A percentile compares a stretch with the other conserved stretches of the same genome.
Evolutionary conservation across 2,888 invertebrate genomes (phyloP).

Genomic region (Diplazon laetatorius): DNA sequence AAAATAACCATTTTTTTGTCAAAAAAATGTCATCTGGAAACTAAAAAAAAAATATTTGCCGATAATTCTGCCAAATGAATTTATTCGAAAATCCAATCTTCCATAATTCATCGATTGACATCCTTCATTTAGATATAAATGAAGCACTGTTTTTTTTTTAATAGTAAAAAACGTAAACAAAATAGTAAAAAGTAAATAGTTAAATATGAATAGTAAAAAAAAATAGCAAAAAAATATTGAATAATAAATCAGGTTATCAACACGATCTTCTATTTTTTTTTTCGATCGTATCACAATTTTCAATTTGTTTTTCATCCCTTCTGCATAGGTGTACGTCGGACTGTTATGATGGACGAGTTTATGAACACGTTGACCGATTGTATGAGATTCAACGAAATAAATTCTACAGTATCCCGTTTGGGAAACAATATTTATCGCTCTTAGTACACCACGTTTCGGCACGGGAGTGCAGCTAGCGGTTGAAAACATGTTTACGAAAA

Average conservation of each 20-base stretch:
- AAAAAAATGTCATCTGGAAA: neutral
- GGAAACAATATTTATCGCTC: no score
- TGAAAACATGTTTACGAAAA: conserved; percentile 12
- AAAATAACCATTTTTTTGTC: neutral
- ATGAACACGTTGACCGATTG: neutral
- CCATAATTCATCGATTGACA: no score
- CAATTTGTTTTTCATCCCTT: neutral
- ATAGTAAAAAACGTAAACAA: no score
- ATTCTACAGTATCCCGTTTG: neutral
- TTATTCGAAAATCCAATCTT: neutral
- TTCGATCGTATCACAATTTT: no score
- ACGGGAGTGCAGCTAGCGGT: neutral
- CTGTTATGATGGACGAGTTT: neutral
- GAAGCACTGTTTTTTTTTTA: no score
- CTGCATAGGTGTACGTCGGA: neutral
- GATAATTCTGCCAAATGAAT: neutral
- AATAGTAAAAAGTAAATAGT: no score
- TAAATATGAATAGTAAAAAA: no score
- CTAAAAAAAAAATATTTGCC: neutral
- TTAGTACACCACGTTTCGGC: neutral
- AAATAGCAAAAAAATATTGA: no score
- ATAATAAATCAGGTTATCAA: no score
- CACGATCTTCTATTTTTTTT: no score
- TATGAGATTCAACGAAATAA: neutral
- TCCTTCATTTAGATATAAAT: no score